Evolutionary conservation across 2,888 invertebrate genomes (phyloP), one percentile per base, ranked within the genome.

Genomic region (Microdon myrmicae): DNA sequence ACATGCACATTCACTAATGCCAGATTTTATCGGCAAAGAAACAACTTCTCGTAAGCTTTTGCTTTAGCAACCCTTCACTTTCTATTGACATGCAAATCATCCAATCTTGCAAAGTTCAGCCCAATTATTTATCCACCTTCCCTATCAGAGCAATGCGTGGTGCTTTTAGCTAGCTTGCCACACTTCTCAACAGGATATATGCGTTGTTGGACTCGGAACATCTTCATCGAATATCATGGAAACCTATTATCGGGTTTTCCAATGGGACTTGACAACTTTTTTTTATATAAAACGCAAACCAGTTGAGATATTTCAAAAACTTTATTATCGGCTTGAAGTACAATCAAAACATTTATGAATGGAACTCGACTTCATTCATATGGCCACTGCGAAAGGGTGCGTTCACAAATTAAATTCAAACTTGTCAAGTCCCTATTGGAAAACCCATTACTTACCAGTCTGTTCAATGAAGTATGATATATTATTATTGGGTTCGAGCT

Each of bases 181-280:
- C 98, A 99, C 82, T 99, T 99, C 82, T 85, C 94, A 0, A 86
- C 87, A 35, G 97, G 96, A 34, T 94, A 96, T 79, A 96, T 93
- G 94, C 86, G 99, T 73, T 96, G 94, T 81, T 99, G 99, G 99
- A 98, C 99, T 9, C 85, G 99, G 69, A 99, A 99, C 81, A 98
- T 98, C 0, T 99, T 99, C 81, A 93, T 99, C 66, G 84, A 98
- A 8, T 80, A 99, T 55, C 87, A 95, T 69, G 99, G 99, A 20
- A 81, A 96, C 67, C 85, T 94, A 70, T 82, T 97, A 66, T 82
- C 96, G 23, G n/a, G n/a, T n/a, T n/a, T n/a, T n/a, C n/a, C n/a
- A n/a, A n/a, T n/a, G n/a, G n/a, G n/a, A n/a, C n/a, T n/a, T n/a
- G n/a, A n/a, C n/a, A n/a, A n/a, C n/a, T n/a, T n/a, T n/a, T n/a